Base-by-base conservation (phyloP, 1,140 invertebrate genomes). In the Brachionus asplanchnoidis region DNA sequence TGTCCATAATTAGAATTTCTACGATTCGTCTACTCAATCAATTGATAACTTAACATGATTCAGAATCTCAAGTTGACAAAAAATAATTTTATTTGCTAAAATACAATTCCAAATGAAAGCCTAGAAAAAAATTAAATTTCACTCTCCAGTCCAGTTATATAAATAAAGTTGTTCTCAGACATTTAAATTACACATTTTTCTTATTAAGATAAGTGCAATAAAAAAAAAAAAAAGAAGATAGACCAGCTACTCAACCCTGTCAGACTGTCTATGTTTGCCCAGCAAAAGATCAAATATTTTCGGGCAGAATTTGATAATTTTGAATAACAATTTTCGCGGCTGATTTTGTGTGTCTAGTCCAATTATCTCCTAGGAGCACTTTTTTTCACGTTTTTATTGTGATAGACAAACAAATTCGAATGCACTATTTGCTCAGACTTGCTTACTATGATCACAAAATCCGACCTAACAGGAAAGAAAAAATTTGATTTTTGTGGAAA, bases 1-100 rank as follows among this genome's bases (percentile, higher is more conserved):
- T 36, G 36, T 40, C 68, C 66, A 40, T 73, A 73, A 42, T 73
- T 73, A 73, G 17, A 20, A 40, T 17, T 73, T 73, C 17, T 42
- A 73, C 40, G 28, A 40, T 73, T 73, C 68, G 68, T 73, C 68
- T 73, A 73, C 68, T 73, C 68, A 73, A 73, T 73, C 68, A 73
- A 46, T 42, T 73, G 68, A 73, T 73, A 73, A 73, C 68, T 73
- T 73, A 73, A 73, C 68, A 73, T 73, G 68, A 73, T 32, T 73
- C 40, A 73, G 68, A 40, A 68, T 32, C 66, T 68, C 66, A 73
- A 40, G 68, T 73, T 73, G 68, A 73, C 68, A 73, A 32, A 68
- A 73, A 44, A 42, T 73, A 36, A 20, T 42, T 73, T 73, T 73
- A 73, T 73, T 68, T 68, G 32, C 68, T 40, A 8, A 42, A 73